Evolutionary conservation across 1,140 invertebrate genomes (phyloP).

Genomic region (Plutomurus gul): DNA sequence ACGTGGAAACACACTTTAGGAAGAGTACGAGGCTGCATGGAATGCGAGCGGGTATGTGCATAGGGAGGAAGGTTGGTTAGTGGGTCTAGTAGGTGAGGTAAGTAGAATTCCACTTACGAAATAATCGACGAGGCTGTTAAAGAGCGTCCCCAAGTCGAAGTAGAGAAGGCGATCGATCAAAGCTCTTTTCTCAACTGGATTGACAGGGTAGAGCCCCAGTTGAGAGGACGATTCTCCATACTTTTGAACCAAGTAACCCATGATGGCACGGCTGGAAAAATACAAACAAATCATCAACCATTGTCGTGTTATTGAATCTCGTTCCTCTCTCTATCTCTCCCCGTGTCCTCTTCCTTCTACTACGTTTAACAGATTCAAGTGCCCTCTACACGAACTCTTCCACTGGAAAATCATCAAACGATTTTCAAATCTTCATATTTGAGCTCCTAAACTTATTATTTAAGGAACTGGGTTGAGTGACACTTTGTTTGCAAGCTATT

Average conservation of each 20-base stretch:
- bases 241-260: conserved; percentile 58
- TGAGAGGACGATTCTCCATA: conserved; percentile 54
- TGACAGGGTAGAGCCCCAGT: conserved; percentile 54
- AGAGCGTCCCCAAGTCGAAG: conserved; percentile 58
- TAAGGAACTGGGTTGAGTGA: too few species aligned
- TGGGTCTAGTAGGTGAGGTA: background rate
- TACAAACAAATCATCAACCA: conserved; percentile 6
- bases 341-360: background rate
- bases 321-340: background rate
- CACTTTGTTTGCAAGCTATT: too few species aligned
- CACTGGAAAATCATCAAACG: too few species aligned
- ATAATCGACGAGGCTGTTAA: conserved; percentile 55
- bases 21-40: background rate
- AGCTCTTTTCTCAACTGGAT: conserved; percentile 55
- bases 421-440: too few species aligned
- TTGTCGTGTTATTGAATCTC: conserved; percentile 2
- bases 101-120: conserved; percentile 54
- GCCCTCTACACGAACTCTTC: too few species aligned
- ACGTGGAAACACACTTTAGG: too few species aligned
- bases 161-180: conserved; percentile 58
- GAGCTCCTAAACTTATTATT: too few species aligned
- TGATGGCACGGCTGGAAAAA: conserved; percentile 57
- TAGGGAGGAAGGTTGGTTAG: background rate
- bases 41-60: background rate
- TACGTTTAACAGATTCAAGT: background rate